These are phyloP conservation scores for Pachycephala philippinensis DNA, from an alignment of 2,113 vertebrate genomes.

Conservation along the genomic window DNA sequence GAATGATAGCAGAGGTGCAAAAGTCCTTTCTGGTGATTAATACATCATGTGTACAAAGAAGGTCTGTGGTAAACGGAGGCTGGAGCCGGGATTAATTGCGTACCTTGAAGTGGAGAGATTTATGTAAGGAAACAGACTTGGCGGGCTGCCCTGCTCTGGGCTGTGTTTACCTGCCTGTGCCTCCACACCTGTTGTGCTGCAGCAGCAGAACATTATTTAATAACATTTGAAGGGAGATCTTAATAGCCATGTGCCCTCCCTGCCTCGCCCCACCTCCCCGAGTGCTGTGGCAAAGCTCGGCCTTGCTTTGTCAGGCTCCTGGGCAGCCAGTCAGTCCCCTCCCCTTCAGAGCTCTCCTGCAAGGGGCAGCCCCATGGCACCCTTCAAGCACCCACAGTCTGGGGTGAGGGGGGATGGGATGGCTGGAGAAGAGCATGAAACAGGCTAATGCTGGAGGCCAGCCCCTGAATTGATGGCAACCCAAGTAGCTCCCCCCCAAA, in stretches of 20 bases:
- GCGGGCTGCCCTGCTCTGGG: slow-evolving; percentile 9
- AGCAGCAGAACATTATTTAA: slow-evolving; percentile 49
- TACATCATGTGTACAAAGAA: slow-evolving; percentile 56
- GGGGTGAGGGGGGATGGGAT: neutral
- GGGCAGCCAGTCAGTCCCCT: accelerated
- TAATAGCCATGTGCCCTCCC: neutral
- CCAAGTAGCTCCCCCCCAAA: neutral
- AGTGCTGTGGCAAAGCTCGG: accelerated
- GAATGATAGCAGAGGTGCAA: slow-evolving; percentile 47
- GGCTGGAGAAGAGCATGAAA: neutral
- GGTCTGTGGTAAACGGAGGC: slow-evolving; percentile 51
- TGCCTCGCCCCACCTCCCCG: neutral
- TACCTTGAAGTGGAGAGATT: slow-evolving; percentile 69
- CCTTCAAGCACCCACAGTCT: accelerated
- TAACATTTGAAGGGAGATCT: slow-evolving; percentile 40
- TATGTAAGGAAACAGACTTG: slow-evolving; percentile 69
- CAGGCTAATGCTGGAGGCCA: neutral
- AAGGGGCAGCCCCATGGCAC: neutral
- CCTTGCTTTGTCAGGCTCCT: neutral
- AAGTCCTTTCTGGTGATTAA: slow-evolving; percentile 65
- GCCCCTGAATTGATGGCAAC: neutral
- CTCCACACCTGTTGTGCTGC: slow-evolving; percentile 57
- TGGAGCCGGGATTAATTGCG: slow-evolving; percentile 67
- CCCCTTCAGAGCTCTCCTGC: neutral
- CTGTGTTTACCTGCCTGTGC: slow-evolving; percentile 48